Percentiles rank a stretch among this genome's conserved stretches.
These are phyloP conservation scores for Drosophila insularis DNA, from an alignment of 1,140 invertebrate genomes.

Conservation along the genomic window DNA sequence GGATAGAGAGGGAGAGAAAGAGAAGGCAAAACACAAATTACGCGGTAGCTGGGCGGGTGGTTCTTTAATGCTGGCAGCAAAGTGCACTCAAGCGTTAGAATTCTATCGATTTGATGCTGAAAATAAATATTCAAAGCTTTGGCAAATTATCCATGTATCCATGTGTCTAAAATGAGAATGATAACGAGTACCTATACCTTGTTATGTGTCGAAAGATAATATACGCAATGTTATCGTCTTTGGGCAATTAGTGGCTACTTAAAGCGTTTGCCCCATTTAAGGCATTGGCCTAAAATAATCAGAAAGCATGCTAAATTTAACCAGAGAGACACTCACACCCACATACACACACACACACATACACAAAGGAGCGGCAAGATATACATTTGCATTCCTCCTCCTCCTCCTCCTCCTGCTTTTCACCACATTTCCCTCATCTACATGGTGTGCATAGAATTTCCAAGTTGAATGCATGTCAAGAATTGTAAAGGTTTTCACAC, in stretches of 20 bases:
- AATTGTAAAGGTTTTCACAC: constrained; percentile 58
- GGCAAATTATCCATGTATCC: not conserved
- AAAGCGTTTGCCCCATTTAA: constrained; percentile 14
- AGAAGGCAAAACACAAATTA: constrained; percentile 7
- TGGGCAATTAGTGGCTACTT: not conserved
- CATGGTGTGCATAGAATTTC: constrained; percentile 46
- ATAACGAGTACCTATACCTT: not conserved
- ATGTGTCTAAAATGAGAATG: not conserved
- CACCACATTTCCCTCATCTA: not conserved
- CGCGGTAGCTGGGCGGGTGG: not conserved
- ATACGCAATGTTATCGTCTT: not conserved
- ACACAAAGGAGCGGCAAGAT: constrained; percentile 24
- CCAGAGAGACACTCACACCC: constrained; percentile 22
- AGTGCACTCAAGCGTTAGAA: constrained; percentile 76
- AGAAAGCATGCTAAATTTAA: constrained; percentile 42
- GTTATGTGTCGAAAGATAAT: not conserved
- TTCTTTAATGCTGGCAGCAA: constrained; percentile 16
- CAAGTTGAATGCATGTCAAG: constrained; percentile 67
- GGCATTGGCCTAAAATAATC: constrained; percentile 21
- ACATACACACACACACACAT: not conserved
- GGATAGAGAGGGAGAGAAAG: not conserved
- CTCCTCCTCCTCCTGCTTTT: no score
- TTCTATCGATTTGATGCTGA: constrained; percentile 71
- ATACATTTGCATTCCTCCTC: not conserved
- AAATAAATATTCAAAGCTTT: constrained; percentile 55